phyloP scores from a whole-genome alignment of 2,888 invertebrate species.

The Cerastoderma edule region DNA sequence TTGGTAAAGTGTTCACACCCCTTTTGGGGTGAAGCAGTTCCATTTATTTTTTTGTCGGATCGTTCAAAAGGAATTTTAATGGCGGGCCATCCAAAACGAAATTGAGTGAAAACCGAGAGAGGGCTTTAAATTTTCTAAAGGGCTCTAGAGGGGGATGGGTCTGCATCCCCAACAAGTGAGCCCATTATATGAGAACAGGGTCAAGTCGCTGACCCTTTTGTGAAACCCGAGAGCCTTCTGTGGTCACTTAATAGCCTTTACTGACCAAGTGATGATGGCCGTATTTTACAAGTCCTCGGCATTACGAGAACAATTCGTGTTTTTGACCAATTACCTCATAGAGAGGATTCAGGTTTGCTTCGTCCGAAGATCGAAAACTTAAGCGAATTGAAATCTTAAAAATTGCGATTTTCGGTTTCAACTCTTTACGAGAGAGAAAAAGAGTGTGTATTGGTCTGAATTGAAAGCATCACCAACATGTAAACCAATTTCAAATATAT shows the following conservation, averaged over 20 bases:
- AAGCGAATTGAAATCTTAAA: too few relatives aligned
- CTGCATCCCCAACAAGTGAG: conserved; percentile 25
- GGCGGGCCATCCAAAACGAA: conserved; percentile 20
- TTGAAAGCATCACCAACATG: too few relatives aligned
- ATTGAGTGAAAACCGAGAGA: conserved; percentile 21
- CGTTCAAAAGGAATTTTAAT: conserved; percentile 27
- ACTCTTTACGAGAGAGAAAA: too few relatives aligned
- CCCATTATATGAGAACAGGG: conserved; percentile 39
- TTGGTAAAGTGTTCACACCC: too few relatives aligned
- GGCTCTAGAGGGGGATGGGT: conserved; percentile 5
- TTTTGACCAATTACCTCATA: background rate
- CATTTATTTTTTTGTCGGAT: conserved; percentile 22
- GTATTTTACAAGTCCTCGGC: conserved; percentile 43
- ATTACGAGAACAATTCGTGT: conserved; percentile 13
- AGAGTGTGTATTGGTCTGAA: too few relatives aligned
- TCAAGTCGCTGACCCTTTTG: conserved; percentile 51
- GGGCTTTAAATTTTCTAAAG: conserved; percentile 8
- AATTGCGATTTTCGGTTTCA: too few relatives aligned
- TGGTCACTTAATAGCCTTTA: conserved; percentile 48
- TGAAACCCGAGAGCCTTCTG: conserved; percentile 49
- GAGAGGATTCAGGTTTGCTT: background rate
- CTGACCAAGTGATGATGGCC: conserved; percentile 34
- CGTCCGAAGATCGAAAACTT: too few relatives aligned
- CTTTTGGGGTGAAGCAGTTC: too few relatives aligned
- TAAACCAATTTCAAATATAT: too few relatives aligned